Base-by-base conservation (phyloP, 2,888 invertebrate genomes). In the Dione vanillae region DNA sequence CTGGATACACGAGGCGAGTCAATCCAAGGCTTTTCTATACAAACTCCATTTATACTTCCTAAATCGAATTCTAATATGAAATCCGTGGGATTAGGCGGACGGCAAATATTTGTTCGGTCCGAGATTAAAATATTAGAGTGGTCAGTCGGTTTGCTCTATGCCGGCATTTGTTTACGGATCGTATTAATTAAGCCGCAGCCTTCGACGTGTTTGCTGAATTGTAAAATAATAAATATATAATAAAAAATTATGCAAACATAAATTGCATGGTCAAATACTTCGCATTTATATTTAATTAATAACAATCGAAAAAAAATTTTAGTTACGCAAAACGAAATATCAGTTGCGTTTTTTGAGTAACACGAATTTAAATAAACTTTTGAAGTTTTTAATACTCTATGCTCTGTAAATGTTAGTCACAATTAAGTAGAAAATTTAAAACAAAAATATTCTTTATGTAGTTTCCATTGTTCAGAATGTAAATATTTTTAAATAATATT, bases 121-220 rank as follows among this genome's bases (percentile, higher is more conserved):
- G 78, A 78, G 88, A 84, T 90, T 89, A 88, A 81, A 82, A 85
- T 85, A 88, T 89, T 84, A 85, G 77, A 82, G 78, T 84, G 89
- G 88, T 81, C 88, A 85, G 79, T 79, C 79, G 81, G 79, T 79
- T 78, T 79, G 75, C 78, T 79, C 79, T 78, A 78, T 73, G 77
- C 74, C 75, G 75, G 43, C 52, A 40, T 54, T 71, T 75, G 74
- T 74, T 79, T 78, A 78, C 73, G 68, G 71, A 76, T 78, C 72
- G 76, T 76, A 58, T 72, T 72, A 64, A 59, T 64, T 49, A 64
- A 49, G 19, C 62, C 62, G 49, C 45, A 58, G 43, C 70, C 73
- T 74, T 76, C 74, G 68, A 19, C 61, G 68, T 66, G 62, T 72
- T 71, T 75, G 62, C 40, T 62, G 52, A 43, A 65, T 68, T 71